Evolutionary conservation across 2,888 invertebrate species (phyloP).

Genomic region (Synergus itoensis): DNA sequence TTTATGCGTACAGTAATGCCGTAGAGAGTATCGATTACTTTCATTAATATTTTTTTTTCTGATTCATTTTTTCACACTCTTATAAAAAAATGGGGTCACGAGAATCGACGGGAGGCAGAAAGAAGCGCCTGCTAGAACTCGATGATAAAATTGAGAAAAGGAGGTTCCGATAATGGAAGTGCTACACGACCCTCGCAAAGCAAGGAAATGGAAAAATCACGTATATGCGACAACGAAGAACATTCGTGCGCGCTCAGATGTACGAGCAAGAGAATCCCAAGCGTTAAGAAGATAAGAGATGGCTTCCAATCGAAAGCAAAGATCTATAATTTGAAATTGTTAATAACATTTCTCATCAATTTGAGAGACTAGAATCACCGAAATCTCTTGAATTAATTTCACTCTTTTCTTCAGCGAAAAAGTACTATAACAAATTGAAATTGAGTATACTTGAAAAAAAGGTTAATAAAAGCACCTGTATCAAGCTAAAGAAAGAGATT

Average conservation of each 20-base stretch:
- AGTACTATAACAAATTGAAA: too few relatives aligned
- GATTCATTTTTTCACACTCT: not conserved
- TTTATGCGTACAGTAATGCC: not conserved
- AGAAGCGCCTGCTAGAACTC: slow-evolving; percentile 21
- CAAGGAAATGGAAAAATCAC: slow-evolving; percentile 38
- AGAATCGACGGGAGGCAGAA: slow-evolving; percentile 23
- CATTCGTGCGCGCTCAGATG: slow-evolving; percentile 23
- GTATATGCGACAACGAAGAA: slow-evolving; percentile 30
- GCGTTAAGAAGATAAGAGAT: slow-evolving; percentile 35
- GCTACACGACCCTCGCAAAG: slow-evolving; percentile 33
- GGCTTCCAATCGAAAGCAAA: not conserved
- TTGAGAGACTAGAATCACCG: not conserved
- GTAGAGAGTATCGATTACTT: not conserved
- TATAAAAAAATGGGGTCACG: slow-evolving; percentile 26
- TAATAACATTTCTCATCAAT: not conserved
- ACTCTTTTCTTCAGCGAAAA: too few relatives aligned
- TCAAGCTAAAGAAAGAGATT: not conserved
- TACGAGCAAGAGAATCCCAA: slow-evolving; percentile 16
- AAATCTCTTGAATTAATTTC: not conserved
- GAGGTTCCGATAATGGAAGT: slow-evolving; percentile 41
- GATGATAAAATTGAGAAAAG: slow-evolving; percentile 42
- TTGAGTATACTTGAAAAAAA: too few relatives aligned
- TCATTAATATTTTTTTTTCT: not conserved
- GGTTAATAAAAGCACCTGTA: too few relatives aligned
- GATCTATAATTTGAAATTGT: not conserved